Conservation (phyloP, 2,888 invertebrate species). For the Yponomeuta plumbellus region DNA sequence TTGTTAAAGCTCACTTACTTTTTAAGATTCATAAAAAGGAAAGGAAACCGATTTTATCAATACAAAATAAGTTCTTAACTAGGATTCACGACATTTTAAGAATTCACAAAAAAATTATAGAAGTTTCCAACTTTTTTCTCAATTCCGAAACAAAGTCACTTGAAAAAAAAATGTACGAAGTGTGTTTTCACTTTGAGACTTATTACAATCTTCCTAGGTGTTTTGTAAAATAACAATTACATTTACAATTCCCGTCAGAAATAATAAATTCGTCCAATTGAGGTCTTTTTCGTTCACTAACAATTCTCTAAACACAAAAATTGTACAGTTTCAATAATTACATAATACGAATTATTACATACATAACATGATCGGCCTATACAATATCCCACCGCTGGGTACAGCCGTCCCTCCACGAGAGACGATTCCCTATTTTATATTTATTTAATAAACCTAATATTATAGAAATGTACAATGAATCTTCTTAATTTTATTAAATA, state of each 20-base stretch:
- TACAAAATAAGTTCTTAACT: background rate
- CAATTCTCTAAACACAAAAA: slow-evolving; percentile 10
- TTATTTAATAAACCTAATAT: slow-evolving; percentile 27
- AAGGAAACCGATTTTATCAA: slow-evolving; percentile 7
- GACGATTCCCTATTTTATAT: slow-evolving; percentile 25
- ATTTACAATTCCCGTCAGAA: background rate
- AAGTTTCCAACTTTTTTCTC: background rate
- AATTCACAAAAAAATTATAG: background rate
- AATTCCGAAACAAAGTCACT: background rate
- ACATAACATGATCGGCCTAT: too few species aligned
- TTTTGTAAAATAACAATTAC: background rate
- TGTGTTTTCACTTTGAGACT: background rate
- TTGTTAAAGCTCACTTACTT: slow-evolving; percentile 58
- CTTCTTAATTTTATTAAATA: slow-evolving; percentile 45
- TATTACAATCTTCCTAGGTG: background rate
- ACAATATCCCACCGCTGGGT: too few species aligned
- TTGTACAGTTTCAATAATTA: slow-evolving; percentile 11
- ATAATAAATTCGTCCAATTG: slow-evolving; percentile 16
- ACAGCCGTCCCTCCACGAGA: too few species aligned
- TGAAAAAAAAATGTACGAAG: background rate
- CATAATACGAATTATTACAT: slow-evolving; percentile 23
- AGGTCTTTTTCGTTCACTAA: slow-evolving; percentile 14
- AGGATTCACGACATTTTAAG: slow-evolving; percentile 18
- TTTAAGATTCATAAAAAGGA: slow-evolving; percentile 14
- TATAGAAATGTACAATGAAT: slow-evolving; percentile 64